A percentile compares a stretch with the other conserved stretches of the same genome.
Conservation (phyloP, 2,888 invertebrate species). For the Eubasilissa splendida region DNA sequence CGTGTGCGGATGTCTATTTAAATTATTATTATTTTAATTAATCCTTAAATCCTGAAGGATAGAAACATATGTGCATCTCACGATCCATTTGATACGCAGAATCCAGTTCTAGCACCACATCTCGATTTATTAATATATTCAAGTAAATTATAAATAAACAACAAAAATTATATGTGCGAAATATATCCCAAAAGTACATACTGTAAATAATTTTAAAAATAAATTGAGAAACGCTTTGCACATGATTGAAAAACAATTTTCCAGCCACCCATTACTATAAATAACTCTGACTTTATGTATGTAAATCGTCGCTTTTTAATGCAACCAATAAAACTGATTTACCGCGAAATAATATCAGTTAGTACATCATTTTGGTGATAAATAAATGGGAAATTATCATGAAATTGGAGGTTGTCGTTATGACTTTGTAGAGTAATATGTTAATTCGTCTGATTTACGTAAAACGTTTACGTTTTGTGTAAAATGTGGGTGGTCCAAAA, state of each 20-base stretch:
- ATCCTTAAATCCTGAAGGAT: too few species aligned
- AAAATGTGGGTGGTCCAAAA: conserved; percentile 11
- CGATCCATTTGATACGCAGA: too few species aligned
- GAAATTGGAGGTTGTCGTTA: conserved; percentile 35
- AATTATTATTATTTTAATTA: too few species aligned
- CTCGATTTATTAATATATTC: too few species aligned
- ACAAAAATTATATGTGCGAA: too few species aligned
- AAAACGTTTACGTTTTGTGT: conserved; percentile 52
- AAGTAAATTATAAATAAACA: too few species aligned
- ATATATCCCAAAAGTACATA: too few species aligned
- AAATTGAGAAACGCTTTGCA: background rate
- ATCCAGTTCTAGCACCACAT: too few species aligned
- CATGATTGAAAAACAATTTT: background rate
- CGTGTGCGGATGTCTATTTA: too few species aligned
- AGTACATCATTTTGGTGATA: background rate
- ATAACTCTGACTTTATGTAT: conserved; percentile 4
- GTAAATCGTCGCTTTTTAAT: conserved; percentile 29
- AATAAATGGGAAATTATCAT: conserved; percentile 10
- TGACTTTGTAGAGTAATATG: conserved; percentile 32
- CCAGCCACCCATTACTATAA: background rate
- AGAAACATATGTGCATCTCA: too few species aligned
- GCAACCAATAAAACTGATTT: conserved; percentile 43
- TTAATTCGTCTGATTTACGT: conserved; percentile 53
- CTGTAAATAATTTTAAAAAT: background rate
- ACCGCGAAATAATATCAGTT: conserved; percentile 43